A percentile compares a stretch with the other conserved stretches of the same genome.
These are phyloP conservation scores for Acleris emargana DNA, from an alignment of 2,888 invertebrate genomes.

Conservation along the genomic window DNA sequence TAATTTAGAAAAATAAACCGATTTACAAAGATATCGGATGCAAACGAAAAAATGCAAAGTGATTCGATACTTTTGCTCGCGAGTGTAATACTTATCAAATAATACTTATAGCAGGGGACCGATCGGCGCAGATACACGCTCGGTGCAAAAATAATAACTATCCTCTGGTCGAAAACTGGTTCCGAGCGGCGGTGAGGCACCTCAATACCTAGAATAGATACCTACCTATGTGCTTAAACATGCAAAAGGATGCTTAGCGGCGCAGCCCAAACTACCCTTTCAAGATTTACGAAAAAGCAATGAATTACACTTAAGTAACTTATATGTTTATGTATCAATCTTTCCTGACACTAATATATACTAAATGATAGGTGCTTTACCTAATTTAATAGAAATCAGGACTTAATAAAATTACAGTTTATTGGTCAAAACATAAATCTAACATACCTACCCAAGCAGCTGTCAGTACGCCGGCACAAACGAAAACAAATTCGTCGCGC, in stretches of 20 bases:
- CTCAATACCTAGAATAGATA: conserved; percentile 48
- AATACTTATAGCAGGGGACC: conserved; percentile 10
- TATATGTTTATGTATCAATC: no score
- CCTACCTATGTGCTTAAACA: conserved; percentile 48
- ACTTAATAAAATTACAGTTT: no score
- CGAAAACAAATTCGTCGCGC: conserved; percentile 59
- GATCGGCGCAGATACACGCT: conserved; percentile 28
- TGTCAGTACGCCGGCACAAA: conserved; percentile 69
- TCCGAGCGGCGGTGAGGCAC: conserved; percentile 60
- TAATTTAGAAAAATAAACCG: no score
- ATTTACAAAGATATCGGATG: no score
- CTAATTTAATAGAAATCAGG: no score
- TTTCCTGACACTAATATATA: no score
- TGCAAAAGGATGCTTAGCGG: conserved; percentile 59
- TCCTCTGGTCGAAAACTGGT: conserved; percentile 75
- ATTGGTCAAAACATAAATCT: conserved; percentile 51
- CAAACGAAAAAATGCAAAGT: no score
- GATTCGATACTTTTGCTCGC: no score
- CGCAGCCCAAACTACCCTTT: no score
- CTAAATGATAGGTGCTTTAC: no score
- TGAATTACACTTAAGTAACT: no score
- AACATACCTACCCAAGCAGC: conserved; percentile 76
- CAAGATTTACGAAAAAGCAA: no score
- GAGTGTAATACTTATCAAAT: conserved; percentile 3
- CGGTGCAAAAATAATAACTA: conserved; percentile 73